phyloP scores from a whole-genome alignment of 2,888 invertebrate species.

The Choristoneura rosaceana region DNA sequence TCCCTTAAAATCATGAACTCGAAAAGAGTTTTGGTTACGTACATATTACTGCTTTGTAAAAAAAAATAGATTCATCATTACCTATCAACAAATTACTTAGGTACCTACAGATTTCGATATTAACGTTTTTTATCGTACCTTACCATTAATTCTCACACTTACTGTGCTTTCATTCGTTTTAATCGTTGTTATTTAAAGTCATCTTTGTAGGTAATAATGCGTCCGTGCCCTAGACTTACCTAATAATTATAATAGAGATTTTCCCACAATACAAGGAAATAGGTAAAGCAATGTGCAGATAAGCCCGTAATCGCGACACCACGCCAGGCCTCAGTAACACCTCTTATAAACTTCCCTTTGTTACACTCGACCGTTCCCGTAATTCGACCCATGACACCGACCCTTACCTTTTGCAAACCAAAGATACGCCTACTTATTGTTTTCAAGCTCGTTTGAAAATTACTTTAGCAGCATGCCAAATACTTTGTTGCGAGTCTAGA shows the following conservation, averaged over 20 bases:
- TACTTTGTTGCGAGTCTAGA: conserved; percentile 31
- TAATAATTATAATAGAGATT: conserved; percentile 14
- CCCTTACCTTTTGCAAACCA: conserved; percentile 36
- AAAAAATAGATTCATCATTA: not conserved
- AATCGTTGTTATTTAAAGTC: not conserved
- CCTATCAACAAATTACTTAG: too few species aligned
- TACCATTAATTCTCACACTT: not conserved
- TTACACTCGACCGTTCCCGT: conserved; percentile 51
- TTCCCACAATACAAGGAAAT: conserved; percentile 25
- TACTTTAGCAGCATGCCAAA: conserved; percentile 40
- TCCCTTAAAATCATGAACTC: not conserved
- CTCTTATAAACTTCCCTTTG: conserved; percentile 57
- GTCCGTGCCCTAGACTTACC: not conserved
- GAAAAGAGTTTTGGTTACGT: not conserved
- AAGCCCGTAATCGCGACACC: conserved; percentile 55
- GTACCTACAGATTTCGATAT: not conserved
- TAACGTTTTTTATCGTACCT: not conserved
- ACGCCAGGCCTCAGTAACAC: conserved; percentile 55
- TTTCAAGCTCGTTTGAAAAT: conserved; percentile 44
- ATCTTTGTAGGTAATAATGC: not conserved
- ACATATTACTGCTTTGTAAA: not conserved
- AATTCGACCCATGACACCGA: conserved; percentile 50
- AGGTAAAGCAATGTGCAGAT: conserved; percentile 45
- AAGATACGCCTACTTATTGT: conserved; percentile 46
- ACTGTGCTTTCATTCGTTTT: not conserved